Base-by-base conservation (phyloP, 2,113 vertebrate genomes). In the Channa maculata region DNA sequence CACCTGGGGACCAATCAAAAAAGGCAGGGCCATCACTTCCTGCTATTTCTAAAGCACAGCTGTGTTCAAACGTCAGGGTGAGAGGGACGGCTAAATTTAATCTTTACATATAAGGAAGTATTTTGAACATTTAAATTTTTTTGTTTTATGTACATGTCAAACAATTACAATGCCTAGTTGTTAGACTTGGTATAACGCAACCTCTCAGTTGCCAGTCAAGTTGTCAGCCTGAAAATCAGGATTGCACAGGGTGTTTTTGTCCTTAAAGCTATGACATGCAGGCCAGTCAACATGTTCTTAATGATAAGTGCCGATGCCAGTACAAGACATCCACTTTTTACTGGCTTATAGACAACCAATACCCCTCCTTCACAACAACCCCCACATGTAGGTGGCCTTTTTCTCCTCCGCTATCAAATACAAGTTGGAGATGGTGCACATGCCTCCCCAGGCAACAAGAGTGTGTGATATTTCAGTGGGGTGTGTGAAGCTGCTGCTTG, bases 381-480 rank as follows among this genome's bases (percentile, higher is more conserved):
- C 64, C 77, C 41, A 60, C 60, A 71, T 74, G 80, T 45, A 5
- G 67, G 44, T 71, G 38, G 41, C 39, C 60, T 64, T 38, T 71
- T 50, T 24, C 36, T 43, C 15, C 6, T 33, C 55, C 39, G 63
- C 77, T 50, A 64, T 88, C 72, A 71, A 71, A 84, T 63, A 63
- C 69, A 65, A 63, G 65, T 61, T 44, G 51, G 49, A 37, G 78
- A 78, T 49, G 77, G 63, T 80, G 64, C 75, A 68, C 62, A 83
- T 79, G 77, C 66, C 71, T 83, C 79, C 63, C 69, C 54, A 6
- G 71, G 83, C 54, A 55, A 80, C 83, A 71, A n/a, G 51, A 70
- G 43, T 49, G 76, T 76, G 83, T 86, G 88, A 88, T 81, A 88
- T 91, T 89, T 86, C 75, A 83, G 64, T 15, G 37, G 61, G 3